Evolutionary conservation across 2,797 vertebrate genomes (phyloP).

Genomic region (Scarus forsteni): DNA sequence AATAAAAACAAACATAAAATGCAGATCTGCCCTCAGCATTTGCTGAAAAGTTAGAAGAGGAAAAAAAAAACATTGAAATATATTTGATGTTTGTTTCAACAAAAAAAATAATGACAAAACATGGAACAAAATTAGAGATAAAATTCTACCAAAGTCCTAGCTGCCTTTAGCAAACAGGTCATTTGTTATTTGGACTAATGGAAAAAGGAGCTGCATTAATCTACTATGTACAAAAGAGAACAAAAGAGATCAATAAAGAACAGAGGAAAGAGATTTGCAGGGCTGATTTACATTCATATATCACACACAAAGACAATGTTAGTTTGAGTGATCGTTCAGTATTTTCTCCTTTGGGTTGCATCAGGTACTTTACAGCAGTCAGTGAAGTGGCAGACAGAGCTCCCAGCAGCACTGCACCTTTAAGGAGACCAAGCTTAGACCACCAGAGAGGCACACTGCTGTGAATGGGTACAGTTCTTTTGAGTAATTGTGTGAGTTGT

Average conservation of each 20-base stretch:
- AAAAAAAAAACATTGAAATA: background rate
- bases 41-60: background rate
- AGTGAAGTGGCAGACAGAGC: no score
- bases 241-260: background rate
- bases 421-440: no score
- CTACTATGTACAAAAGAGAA: conserved; percentile 17
- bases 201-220: background rate
- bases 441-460: no score
- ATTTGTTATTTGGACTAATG: conserved; percentile 11
- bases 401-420: no score
- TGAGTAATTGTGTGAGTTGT: no score
- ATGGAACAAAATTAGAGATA: background rate
- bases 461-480: no score
- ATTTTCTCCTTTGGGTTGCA: background rate
- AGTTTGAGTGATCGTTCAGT: background rate
- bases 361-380: no score
- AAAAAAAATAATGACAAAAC: conserved; percentile 22
- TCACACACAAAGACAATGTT: background rate
- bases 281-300: conserved; percentile 10
- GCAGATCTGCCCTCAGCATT: background rate
- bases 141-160: conserved; percentile 43
- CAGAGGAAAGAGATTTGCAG: background rate
- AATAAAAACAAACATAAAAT: conserved; percentile 8
- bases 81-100: background rate
- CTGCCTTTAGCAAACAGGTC: conserved; percentile 49